phyloP scores from a whole-genome alignment of 2,113 vertebrate genomes.

The Notarius lentiginosus region DNA sequence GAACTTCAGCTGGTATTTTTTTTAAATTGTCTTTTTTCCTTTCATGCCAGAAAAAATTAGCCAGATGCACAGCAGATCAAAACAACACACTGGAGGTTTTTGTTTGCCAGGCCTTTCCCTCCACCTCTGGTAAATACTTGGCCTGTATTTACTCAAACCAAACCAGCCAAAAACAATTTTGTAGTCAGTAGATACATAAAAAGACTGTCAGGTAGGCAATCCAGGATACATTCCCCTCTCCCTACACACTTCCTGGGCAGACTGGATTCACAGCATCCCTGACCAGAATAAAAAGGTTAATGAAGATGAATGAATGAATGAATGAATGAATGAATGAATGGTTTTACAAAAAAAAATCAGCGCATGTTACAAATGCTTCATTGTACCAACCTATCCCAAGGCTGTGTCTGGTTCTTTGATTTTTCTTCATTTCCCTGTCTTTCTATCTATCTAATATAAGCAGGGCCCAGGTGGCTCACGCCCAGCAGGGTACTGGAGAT shows the following conservation, averaged over 20 bases:
- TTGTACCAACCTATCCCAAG: neutral
- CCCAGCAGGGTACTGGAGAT: constrained; percentile 33
- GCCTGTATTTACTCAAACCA: neutral
- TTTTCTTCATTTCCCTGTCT: constrained; percentile 8
- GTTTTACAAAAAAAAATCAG: neutral
- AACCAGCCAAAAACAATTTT: neutral
- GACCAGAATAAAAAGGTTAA: neutral
- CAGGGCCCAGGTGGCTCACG: constrained; percentile 43
- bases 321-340: neutral
- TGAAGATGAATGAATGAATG: neutral
- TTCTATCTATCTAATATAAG: constrained; percentile 29
- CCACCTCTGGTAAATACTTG: neutral
- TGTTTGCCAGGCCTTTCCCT: neutral
- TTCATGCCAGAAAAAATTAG: neutral
- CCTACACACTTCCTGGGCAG: neutral
- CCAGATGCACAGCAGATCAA: constrained; percentile 2
- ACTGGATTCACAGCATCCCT: neutral
- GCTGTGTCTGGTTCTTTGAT: neutral
- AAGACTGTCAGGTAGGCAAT: neutral
- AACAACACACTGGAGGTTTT: constrained; percentile 15
- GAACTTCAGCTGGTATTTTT: neutral
- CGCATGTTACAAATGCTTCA: neutral
- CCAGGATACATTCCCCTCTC: neutral
- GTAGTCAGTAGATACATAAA: neutral
- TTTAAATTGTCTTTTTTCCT: neutral